phyloP scores from a whole-genome alignment of 2,113 vertebrate genomes.

The Clarias magur region DNA sequence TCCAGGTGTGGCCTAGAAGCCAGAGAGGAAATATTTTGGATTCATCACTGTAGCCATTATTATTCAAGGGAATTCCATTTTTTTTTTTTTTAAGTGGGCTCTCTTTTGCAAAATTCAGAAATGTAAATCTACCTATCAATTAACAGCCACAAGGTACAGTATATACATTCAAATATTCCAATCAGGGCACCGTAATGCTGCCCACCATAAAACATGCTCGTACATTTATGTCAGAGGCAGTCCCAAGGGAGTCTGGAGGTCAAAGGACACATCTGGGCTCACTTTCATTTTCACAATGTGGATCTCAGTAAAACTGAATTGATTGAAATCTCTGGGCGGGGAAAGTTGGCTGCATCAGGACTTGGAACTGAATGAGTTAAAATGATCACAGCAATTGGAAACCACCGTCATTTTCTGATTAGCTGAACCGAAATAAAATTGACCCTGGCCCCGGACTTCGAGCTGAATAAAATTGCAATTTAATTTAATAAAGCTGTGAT shows the following conservation, averaged over 20 bases:
- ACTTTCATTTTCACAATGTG: neutral
- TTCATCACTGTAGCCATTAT: neutral
- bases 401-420: constrained; percentile 36
- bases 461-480: constrained; percentile 27
- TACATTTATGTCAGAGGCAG: neutral
- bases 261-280: constrained; percentile 1
- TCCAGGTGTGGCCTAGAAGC: neutral
- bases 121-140: neutral
- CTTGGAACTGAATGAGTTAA: constrained; percentile 29
- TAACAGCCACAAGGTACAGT: neutral
- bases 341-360: neutral
- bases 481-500: constrained; percentile 24
- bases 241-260: neutral
- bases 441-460: neutral
- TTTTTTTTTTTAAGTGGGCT: neutral
- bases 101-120: neutral
- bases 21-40: neutral
- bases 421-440: constrained; percentile 10
- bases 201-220: neutral
- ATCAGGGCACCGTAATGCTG: neutral
- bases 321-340: neutral
- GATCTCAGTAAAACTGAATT: constrained; percentile 7
- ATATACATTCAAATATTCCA: neutral
- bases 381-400: constrained; percentile 38
- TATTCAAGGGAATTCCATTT: neutral